Evolutionary conservation across 2,113 vertebrate species (phyloP).

Genomic region (Corvus hawaiiensis): DNA sequence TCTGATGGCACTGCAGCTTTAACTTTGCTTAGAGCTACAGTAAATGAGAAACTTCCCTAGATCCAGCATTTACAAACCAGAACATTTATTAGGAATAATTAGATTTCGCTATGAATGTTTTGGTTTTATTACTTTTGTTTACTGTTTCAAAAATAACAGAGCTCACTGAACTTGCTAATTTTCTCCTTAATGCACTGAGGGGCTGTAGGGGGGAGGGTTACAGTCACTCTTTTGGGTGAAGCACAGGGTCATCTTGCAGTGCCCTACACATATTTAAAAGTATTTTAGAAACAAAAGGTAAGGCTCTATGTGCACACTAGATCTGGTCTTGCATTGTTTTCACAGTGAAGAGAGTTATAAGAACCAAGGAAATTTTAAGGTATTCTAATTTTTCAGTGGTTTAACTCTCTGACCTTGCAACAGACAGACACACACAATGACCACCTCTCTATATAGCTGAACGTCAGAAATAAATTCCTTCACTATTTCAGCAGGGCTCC

Average conservation of each 20-base stretch:
- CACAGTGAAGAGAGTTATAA: neutral
- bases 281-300: slow-evolving; percentile 43
- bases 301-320: neutral
- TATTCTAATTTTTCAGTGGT: neutral
- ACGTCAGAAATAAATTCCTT: neutral
- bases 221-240: slow-evolving; percentile 37
- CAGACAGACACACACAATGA: no score
- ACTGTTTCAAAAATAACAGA: neutral
- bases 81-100: neutral
- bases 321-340: neutral
- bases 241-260: slow-evolving; percentile 22
- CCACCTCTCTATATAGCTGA: neutral
- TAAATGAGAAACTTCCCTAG: neutral
- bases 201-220: slow-evolving; percentile 45
- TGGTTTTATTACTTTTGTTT: neutral
- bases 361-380: neutral
- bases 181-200: slow-evolving; percentile 30
- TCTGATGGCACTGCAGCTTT: slow-evolving; percentile 13
- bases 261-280: slow-evolving; percentile 33
- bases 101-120: neutral
- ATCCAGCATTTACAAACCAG: neutral
- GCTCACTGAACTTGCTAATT: slow-evolving; percentile 43
- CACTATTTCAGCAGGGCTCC: neutral
- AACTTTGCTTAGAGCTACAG: slow-evolving; percentile 31
- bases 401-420: neutral